These are phyloP conservation scores for Hydroisotoma schaefferi DNA, from an alignment of 2,888 invertebrate genomes.

Conservation along the genomic window DNA sequence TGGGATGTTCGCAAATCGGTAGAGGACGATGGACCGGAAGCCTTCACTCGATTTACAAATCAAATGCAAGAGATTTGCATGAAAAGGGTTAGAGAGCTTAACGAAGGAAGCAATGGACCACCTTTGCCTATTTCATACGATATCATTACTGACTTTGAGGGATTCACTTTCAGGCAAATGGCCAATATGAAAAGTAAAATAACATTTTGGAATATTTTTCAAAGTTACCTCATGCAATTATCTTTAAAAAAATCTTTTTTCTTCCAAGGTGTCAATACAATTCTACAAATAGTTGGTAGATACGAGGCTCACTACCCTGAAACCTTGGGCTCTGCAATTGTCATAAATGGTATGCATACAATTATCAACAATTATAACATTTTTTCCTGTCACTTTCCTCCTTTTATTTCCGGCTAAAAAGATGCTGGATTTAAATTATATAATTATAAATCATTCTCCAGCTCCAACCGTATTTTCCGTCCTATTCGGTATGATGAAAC, in stretches of 20 bases:
- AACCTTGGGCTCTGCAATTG: slow-evolving; percentile 3
- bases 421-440: neutral
- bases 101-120: neutral
- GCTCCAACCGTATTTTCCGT: slow-evolving; percentile 34
- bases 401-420: too few relatives aligned
- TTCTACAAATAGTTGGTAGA: slow-evolving; percentile 20
- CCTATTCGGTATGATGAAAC: slow-evolving; percentile 28
- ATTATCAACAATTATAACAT: slow-evolving; percentile 1
- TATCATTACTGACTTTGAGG: slow-evolving; percentile 16
- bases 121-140: slow-evolving; percentile 12
- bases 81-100: neutral
- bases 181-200: slow-evolving; percentile 31
- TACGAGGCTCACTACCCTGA: slow-evolving; percentile 39
- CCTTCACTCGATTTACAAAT: slow-evolving; percentile 14
- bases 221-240: neutral
- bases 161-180: slow-evolving; percentile 26
- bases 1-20: slow-evolving; percentile 31
- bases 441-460: neutral
- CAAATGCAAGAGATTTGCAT: slow-evolving; percentile 19
- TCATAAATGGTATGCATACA: slow-evolving; percentile 22
- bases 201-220: neutral
- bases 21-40: slow-evolving; percentile 12
- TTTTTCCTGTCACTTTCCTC: too few relatives aligned
- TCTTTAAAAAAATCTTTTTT: neutral
- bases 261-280: slow-evolving; percentile 24